Conservation (phyloP, 2,888 invertebrate genomes). For the Vesta saturnalis region DNA sequence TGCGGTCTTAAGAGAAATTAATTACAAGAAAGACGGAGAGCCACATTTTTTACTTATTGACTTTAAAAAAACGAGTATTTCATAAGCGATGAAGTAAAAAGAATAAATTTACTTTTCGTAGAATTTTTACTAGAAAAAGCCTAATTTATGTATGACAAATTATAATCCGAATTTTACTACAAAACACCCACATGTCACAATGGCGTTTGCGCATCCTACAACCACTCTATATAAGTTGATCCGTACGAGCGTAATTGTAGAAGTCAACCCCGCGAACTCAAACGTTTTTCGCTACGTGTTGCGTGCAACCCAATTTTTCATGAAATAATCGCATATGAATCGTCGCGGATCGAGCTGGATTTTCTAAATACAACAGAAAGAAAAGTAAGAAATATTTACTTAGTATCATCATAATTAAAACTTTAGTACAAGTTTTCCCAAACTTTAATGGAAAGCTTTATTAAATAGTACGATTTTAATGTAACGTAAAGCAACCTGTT, state of each 20-base stretch:
- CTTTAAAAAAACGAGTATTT: no score
- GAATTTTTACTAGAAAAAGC: not conserved
- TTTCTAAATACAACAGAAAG: slow-evolving; percentile 9
- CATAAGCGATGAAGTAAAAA: no score
- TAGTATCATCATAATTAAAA: not conserved
- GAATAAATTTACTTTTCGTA: no score
- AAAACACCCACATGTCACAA: slow-evolving; percentile 46
- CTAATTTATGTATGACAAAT: slow-evolving; percentile 28
- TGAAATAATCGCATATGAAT: slow-evolving; percentile 20
- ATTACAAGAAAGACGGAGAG: no score
- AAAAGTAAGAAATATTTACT: not conserved
- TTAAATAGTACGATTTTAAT: no score
- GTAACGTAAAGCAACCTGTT: not conserved
- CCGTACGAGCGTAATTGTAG: slow-evolving; percentile 37
- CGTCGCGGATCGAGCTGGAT: slow-evolving; percentile 21
- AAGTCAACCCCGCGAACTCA: slow-evolving; percentile 38
- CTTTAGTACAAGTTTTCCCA: no score
- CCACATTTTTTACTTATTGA: no score
- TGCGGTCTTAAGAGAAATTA: no score
- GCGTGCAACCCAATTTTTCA: slow-evolving; percentile 16
- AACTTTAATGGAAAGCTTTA: no score
- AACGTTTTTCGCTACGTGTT: slow-evolving; percentile 31
- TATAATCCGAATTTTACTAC: slow-evolving; percentile 31
- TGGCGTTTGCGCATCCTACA: slow-evolving; percentile 41
- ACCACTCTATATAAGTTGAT: slow-evolving; percentile 44